phyloP scores from a whole-genome alignment of 2,113 vertebrate genomes.

The Euleptes europaea region DNA sequence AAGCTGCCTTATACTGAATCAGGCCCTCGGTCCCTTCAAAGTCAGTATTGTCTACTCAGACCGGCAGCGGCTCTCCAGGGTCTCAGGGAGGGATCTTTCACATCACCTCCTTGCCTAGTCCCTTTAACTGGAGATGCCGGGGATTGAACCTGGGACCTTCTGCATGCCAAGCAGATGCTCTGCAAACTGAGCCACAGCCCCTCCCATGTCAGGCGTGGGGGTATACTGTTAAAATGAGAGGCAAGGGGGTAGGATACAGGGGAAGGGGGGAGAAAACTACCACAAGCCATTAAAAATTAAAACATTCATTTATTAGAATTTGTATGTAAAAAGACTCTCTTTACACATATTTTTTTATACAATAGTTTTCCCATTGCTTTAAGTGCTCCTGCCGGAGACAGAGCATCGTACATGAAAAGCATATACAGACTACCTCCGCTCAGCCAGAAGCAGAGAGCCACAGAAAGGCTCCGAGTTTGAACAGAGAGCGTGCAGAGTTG shows the following conservation, averaged over 20 bases:
- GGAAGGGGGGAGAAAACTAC: background rate
- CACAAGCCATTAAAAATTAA: constrained; percentile 70
- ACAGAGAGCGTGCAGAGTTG: background rate
- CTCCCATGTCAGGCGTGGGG: too few species aligned
- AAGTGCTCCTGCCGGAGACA: constrained; percentile 62
- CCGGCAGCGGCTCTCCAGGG: too few species aligned
- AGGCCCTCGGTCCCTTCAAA: too few species aligned
- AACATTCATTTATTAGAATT: constrained; percentile 82
- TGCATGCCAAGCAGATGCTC: too few species aligned
- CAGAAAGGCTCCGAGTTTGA: background rate
- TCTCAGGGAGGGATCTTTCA: too few species aligned
- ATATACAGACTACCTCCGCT: constrained; percentile 40
- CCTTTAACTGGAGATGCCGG: too few species aligned
- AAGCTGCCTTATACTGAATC: too few species aligned
- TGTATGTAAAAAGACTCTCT: constrained; percentile 79
- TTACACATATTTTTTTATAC: constrained; percentile 59
- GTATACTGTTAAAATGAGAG: background rate
- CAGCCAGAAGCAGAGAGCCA: constrained; percentile 3
- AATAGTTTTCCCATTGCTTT: constrained; percentile 59
- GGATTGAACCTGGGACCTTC: too few species aligned
- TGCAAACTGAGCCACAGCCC: too few species aligned
- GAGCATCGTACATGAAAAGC: constrained; percentile 58
- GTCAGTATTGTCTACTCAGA: too few species aligned
- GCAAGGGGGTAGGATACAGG: rapidly evolving
- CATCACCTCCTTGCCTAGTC: too few species aligned